Evolutionary conservation across 2,797 vertebrate species (phyloP).

Genomic region (Oophaga sylvatica): DNA sequence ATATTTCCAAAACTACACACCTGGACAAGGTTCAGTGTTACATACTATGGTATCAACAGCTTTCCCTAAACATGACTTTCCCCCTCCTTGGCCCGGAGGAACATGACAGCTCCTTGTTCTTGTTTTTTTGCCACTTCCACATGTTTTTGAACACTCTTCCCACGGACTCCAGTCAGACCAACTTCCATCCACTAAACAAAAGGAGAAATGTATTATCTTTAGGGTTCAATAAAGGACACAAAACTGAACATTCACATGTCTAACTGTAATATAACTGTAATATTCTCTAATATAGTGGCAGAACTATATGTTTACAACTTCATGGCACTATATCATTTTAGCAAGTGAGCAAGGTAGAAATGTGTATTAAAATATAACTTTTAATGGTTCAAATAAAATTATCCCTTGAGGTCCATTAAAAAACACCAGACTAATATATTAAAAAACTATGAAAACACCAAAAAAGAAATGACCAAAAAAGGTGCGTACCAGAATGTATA

Average conservation of each 20-base stretch:
- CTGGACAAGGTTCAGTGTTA: slow-evolving; percentile 87
- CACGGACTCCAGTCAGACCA: slow-evolving; percentile 94
- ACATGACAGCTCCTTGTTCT: slow-evolving; percentile 85
- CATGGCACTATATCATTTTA: too few species aligned
- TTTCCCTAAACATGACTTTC: slow-evolving; percentile 83
- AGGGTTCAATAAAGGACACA: background rate
- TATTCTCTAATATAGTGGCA: background rate
- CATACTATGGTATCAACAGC: slow-evolving; percentile 85
- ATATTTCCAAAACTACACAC: slow-evolving; percentile 67
- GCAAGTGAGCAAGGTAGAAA: too few species aligned
- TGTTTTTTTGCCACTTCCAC: slow-evolving; percentile 90
- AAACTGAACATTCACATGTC: background rate
- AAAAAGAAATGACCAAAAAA: too few species aligned
- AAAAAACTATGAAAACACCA: too few species aligned
- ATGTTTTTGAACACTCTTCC: slow-evolving; percentile 93
- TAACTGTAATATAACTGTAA: background rate
- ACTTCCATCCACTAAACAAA: slow-evolving; percentile 84
- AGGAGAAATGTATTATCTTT: slow-evolving; percentile 29
- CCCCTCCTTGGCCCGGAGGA: slow-evolving; percentile 83
- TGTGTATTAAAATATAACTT: too few species aligned
- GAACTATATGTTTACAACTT: too few species aligned
- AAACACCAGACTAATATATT: too few species aligned
- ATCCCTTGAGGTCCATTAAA: too few species aligned
- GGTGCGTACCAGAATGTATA: too few species aligned
- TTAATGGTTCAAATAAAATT: too few species aligned